phyloP scores from a whole-genome alignment of 2,113 vertebrate species.

The Mastomys coucha region DNA sequence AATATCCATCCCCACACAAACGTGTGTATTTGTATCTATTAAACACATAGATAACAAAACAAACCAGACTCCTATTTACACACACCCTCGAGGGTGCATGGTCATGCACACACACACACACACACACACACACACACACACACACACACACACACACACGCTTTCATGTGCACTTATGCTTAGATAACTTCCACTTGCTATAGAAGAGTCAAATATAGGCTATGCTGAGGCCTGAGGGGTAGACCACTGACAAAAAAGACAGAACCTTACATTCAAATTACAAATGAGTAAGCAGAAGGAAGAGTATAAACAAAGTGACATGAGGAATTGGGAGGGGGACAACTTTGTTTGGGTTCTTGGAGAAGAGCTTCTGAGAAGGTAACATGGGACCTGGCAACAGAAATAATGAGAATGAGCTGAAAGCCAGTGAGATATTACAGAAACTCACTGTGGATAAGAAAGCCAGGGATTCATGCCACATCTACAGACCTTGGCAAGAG shows the following conservation, averaged over 20 bases:
- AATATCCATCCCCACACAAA: neutral
- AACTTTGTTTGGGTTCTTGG: neutral
- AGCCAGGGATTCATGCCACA: neutral
- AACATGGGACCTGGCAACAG: fast-evolving
- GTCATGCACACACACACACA: neutral
- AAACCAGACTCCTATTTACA: neutral
- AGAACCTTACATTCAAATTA: neutral
- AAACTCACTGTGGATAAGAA: neutral
- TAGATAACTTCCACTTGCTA: neutral
- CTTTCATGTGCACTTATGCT: neutral
- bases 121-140: too few species aligned
- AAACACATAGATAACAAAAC: neutral
- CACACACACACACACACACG: neutral
- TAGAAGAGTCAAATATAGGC: neutral
- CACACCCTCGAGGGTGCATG: neutral
- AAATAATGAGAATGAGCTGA: too few species aligned
- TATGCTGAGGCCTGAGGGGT: neutral
- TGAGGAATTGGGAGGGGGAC: neutral
- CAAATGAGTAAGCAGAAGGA: neutral
- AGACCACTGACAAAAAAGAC: neutral
- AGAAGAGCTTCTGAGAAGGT: neutral
- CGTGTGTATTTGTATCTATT: neutral
- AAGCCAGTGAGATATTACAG: neutral
- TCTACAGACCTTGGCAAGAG: neutral
- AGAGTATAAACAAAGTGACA: neutral